Percentiles rank a stretch among this genome's conserved stretches.
These are phyloP conservation scores for Lucilia cuprina DNA, from an alignment of 1,140 invertebrate genomes.

Conservation along the genomic window DNA sequence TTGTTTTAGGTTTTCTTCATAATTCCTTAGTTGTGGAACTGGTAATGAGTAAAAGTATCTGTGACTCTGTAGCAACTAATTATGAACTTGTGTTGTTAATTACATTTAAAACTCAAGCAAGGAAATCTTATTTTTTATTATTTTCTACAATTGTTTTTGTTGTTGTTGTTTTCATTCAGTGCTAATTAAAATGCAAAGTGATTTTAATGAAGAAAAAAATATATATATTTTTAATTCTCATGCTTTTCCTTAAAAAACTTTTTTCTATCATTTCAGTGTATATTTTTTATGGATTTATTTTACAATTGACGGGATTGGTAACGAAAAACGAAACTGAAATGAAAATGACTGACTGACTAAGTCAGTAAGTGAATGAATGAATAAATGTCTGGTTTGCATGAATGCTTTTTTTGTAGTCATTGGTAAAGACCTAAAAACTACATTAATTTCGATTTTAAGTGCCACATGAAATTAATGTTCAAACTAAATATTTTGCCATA, in stretches of 20 bases:
- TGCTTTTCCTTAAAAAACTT: not conserved
- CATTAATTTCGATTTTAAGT: not conserved
- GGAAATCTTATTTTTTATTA: not conserved
- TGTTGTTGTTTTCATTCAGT: not conserved
- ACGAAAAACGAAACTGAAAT: not conserved
- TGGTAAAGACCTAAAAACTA: not conserved
- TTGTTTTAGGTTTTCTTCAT: too few relatives aligned
- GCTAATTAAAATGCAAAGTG: conserved; percentile 5
- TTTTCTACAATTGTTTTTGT: not conserved
- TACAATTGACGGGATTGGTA: too few relatives aligned
- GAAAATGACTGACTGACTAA: not conserved
- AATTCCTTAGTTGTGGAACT: too few relatives aligned
- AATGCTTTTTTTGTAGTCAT: not conserved
- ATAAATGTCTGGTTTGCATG: conserved; percentile 6
- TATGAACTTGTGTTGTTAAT: not conserved
- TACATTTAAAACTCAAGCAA: not conserved
- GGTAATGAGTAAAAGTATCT: too few relatives aligned
- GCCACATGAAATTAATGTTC: not conserved
- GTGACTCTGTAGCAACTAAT: not conserved
- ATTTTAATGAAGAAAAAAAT: not conserved
- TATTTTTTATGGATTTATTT: not conserved
- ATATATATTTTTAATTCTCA: not conserved
- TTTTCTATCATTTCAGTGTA: not conserved
- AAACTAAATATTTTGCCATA: not conserved
- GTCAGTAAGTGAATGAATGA: not conserved